Conservation (phyloP, 2,888 invertebrate species). For the Adelognathus sp. region DNA sequence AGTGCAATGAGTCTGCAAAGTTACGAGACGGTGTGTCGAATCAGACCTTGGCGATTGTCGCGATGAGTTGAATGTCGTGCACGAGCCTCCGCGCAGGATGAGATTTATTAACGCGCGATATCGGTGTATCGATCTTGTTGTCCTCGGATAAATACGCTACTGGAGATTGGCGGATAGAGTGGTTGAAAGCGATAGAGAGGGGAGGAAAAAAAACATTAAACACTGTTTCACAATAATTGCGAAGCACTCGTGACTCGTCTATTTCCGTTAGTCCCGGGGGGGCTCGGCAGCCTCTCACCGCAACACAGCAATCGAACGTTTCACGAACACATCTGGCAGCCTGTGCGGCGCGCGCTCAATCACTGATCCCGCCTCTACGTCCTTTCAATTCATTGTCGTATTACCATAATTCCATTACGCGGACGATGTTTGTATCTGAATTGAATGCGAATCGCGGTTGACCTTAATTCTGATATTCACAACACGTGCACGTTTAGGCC, state of each 20-base stretch:
- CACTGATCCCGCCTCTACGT: neutral
- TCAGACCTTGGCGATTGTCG: slow-evolving; percentile 18
- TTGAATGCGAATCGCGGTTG: slow-evolving; percentile 57
- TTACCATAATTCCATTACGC: slow-evolving; percentile 58
- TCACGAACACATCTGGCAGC: slow-evolving; percentile 19
- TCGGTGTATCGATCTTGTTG: slow-evolving; percentile 21
- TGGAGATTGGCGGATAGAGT: neutral
- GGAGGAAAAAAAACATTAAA: neutral
- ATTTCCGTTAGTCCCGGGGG: slow-evolving; percentile 50
- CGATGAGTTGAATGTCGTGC: slow-evolving; percentile 22
- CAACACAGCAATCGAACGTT: slow-evolving; percentile 8
- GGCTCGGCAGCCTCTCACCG: slow-evolving; percentile 46
- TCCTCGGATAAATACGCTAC: slow-evolving; percentile 4
- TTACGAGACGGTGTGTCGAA: neutral
- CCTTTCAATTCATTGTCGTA: slow-evolving; percentile 26
- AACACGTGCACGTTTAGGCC: slow-evolving; percentile 39
- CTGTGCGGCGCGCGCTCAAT: neutral
- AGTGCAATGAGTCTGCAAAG: slow-evolving; percentile 23
- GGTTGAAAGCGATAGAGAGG: neutral
- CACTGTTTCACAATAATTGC: neutral
- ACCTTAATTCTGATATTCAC: slow-evolving; percentile 58
- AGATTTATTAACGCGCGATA: slow-evolving; percentile 23
- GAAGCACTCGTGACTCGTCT: slow-evolving; percentile 28
- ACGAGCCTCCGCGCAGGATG: slow-evolving; percentile 24
- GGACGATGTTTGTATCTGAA: slow-evolving; percentile 38